These are phyloP conservation scores for Notarius lentiginosus DNA, from an alignment of 2,113 vertebrate genomes.

Conservation along the genomic window DNA sequence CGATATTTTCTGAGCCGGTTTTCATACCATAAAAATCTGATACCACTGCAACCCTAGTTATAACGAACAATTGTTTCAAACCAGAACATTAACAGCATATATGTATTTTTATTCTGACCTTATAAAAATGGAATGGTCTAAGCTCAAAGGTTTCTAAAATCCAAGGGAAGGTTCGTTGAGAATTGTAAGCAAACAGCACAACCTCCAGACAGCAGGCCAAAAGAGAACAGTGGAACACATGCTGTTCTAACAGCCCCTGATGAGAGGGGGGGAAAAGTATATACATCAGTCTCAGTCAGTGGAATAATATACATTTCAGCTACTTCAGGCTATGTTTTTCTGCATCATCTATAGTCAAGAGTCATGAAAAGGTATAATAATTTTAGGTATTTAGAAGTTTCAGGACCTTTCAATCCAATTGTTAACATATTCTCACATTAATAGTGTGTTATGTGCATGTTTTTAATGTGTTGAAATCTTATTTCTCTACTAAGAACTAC, in stretches of 20 bases:
- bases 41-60: neutral
- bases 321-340: neutral
- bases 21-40: too few species aligned
- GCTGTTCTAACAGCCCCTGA: constrained; percentile 90
- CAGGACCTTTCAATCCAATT: neutral
- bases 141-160: constrained; percentile 85
- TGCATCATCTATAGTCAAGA: neutral
- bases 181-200: constrained; percentile 93
- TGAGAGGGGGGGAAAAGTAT: neutral
- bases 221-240: constrained; percentile 90
- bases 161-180: constrained; percentile 94
- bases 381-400: neutral
- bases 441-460: neutral
- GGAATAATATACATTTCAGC: neutral
- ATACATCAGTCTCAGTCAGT: neutral
- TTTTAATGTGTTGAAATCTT: neutral
- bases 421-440: neutral
- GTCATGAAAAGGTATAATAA: neutral
- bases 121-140: constrained; percentile 92
- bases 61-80: neutral
- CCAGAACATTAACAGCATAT: neutral
- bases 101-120: constrained; percentile 70
- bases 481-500: neutral
- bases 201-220: constrained; percentile 94
- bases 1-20: too few species aligned